Evolutionary conservation across 2,113 vertebrate species (phyloP).

Genomic region (Nannospalax galili): DNA sequence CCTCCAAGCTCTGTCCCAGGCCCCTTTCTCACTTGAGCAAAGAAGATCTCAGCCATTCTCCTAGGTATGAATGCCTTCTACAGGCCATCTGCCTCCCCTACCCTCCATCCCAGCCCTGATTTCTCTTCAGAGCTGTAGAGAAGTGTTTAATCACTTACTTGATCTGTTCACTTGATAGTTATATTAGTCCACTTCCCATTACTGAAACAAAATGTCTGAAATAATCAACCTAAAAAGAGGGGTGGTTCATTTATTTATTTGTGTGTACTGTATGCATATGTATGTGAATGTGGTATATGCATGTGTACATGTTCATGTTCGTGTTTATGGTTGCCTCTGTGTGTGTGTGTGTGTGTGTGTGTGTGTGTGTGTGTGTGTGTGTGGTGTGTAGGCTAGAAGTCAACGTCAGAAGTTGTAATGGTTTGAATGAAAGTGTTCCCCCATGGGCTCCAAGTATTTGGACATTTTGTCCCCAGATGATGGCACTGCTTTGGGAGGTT

Average conservation of each 20-base stretch:
- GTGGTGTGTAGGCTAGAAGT: not conserved
- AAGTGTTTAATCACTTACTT: not conserved
- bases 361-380: not conserved
- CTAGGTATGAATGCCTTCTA: not conserved
- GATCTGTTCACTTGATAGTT: too few relatives aligned
- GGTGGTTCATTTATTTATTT: not conserved
- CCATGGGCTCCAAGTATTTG: too few relatives aligned
- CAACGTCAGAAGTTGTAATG: not conserved
- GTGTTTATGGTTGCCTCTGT: too few relatives aligned
- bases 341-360: not conserved
- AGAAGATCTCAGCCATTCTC: not conserved
- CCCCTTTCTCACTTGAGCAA: not conserved
- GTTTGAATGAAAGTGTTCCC: too few relatives aligned
- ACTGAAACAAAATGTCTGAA: not conserved
- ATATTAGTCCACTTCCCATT: not conserved
- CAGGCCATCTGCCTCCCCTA: fast-evolving
- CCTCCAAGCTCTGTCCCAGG: not conserved
- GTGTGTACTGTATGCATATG: too few relatives aligned
- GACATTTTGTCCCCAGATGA: too few relatives aligned
- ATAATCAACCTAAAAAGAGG: not conserved
- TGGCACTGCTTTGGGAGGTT: too few relatives aligned
- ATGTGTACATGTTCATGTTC: not conserved
- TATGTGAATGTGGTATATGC: not conserved
- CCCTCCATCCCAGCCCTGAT: not conserved
- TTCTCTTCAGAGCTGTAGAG: not conserved